phyloP scores from a whole-genome alignment of 2,797 vertebrate genomes.

The Neosilurus mollespiculum region DNA sequence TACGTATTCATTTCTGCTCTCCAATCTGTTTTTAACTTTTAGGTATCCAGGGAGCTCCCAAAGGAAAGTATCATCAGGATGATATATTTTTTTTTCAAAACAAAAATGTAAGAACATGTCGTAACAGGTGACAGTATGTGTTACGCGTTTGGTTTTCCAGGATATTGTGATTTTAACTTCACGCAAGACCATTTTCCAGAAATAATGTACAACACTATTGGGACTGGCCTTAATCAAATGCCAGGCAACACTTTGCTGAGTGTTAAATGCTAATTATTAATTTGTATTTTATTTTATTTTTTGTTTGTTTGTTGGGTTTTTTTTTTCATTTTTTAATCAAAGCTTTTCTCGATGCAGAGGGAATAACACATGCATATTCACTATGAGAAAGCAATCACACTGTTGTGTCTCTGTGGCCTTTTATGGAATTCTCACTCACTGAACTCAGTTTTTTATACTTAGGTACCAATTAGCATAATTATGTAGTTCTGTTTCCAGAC shows the following conservation, averaged over 20 bases:
- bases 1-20: conserved; percentile 18
- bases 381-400: neutral
- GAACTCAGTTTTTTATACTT: conserved; percentile 7
- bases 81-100: neutral
- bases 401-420: conserved; percentile 27
- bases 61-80: neutral
- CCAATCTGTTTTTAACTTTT: neutral
- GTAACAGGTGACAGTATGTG: no score
- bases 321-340: neutral
- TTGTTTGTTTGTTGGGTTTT: no score
- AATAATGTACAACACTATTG: neutral
- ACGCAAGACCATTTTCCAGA: neutral
- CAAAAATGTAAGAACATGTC: neutral
- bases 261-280: conserved; percentile 22
- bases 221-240: conserved; percentile 22
- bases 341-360: neutral
- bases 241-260: conserved; percentile 12
- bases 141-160: neutral
- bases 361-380: neutral
- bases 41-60: neutral
- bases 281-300: neutral
- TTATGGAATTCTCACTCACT: conserved; percentile 1
- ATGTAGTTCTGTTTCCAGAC: conserved; percentile 35
- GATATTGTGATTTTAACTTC: neutral
- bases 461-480: conserved; percentile 41